Evolutionary conservation across 1,140 invertebrate species (phyloP).

Genomic region (Heliconius hermathena): DNA sequence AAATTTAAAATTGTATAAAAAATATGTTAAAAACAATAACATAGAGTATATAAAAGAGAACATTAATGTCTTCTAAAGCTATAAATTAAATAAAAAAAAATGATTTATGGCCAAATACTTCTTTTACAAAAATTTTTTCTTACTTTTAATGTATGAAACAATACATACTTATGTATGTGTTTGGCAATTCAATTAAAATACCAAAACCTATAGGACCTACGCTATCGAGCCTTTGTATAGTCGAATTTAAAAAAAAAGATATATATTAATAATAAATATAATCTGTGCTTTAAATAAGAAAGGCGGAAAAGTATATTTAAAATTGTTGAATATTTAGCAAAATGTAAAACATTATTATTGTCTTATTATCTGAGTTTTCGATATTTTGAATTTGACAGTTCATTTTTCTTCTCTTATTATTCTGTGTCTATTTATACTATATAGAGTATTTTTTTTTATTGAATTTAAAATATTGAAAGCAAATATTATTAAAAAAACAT

Average conservation of each 20-base stretch:
- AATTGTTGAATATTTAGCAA: constrained; percentile 25
- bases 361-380: background rate
- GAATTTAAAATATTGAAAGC: constrained; percentile 8
- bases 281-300: background rate
- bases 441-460: background rate
- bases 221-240: constrained; percentile 2
- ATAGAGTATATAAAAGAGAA: too few relatives aligned
- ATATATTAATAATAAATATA: background rate
- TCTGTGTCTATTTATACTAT: background rate
- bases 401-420: background rate
- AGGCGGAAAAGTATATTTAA: constrained; percentile 9
- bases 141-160: background rate
- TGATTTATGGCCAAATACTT: too few relatives aligned
- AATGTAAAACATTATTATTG: constrained; percentile 10
- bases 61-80: too few relatives aligned
- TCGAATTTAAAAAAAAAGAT: constrained; percentile 9
- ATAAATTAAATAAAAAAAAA: too few relatives aligned
- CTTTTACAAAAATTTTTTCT: background rate
- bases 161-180: background rate
- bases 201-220: background rate
- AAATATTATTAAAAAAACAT: constrained; percentile 2
- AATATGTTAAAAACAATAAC: too few relatives aligned
- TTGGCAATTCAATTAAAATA: background rate
- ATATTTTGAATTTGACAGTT: constrained; percentile 10
- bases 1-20: too few relatives aligned